Evolutionary conservation across 2,797 vertebrate species (phyloP), one percentile per base, ranked within the genome.

Genomic region (Gila robusta): DNA sequence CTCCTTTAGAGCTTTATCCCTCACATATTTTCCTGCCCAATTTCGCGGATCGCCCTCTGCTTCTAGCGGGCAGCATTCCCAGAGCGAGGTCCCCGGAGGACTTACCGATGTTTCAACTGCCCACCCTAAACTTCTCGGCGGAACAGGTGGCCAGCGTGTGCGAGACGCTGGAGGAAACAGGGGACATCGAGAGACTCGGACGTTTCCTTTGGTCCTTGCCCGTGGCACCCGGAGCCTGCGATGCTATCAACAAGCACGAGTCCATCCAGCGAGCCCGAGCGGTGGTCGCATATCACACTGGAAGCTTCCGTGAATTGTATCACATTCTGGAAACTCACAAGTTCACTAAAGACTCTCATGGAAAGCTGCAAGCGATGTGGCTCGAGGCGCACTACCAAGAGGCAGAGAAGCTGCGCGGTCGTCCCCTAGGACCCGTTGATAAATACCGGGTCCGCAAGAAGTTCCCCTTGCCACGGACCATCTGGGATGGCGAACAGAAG

Each of bases 401-500:
- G 94, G 98, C 98, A 35, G 98, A 99, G 94, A 98, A 97, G 95
- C 96, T 98, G 49, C 96, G 98, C 88, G 98, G 98, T 37, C 95
- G 98, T 79, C 97, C 98, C 5, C 96, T 99, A 74, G 98, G 98
- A 81, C 98, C 98, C 0, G 98, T 99, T 90, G 98, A 99, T 95
- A 99, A 99, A 94, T 99, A 99, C 94, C 96, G 98, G 73, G 98
- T 99, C 87, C 95, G 98, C 90, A 99, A 99, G 98, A 99, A 99
- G 98, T 98, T 98, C 92, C 98, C 98, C 35, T 94, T 99, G 93
- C 98, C 98, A 84, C 95, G 97, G 90, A 99, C 98, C 93, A 99
- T 99, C 95, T 99, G 98, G 98, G 98, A 99, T 92, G 98, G 98
- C 35, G 98, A 99, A 91, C 98, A 98, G 96, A 99, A 99, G 96